These are phyloP conservation scores for Mimachlamys varia DNA, from an alignment of 2,888 invertebrate genomes.

Conservation along the genomic window DNA sequence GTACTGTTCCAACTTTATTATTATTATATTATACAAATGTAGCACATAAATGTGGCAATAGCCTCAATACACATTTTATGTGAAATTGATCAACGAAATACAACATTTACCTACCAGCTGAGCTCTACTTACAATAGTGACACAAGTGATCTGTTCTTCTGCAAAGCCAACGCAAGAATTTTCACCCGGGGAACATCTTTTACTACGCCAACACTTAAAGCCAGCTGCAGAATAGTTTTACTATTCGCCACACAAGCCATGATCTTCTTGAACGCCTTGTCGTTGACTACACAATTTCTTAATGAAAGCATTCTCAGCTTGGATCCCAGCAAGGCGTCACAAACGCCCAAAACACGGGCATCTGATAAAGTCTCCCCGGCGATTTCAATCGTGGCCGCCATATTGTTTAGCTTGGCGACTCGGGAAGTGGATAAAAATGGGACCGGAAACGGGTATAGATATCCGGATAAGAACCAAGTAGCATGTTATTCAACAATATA, in stretches of 20 bases:
- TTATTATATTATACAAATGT: no score
- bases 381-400: constrained; percentile 54
- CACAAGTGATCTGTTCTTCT: constrained; percentile 69
- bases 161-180: constrained; percentile 66
- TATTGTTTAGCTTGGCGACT: constrained; percentile 40
- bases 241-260: constrained; percentile 65
- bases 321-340: constrained; percentile 64
- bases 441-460: background rate
- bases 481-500: background rate
- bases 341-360: constrained; percentile 65
- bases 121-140: constrained; percentile 73
- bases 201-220: constrained; percentile 71
- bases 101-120: background rate
- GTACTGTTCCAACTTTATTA: no score
- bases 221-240: constrained; percentile 70
- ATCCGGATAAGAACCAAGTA: background rate
- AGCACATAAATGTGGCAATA: no score
- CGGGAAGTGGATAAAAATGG: constrained; percentile 11
- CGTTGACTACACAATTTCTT: constrained; percentile 69
- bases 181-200: constrained; percentile 63
- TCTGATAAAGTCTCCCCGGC: constrained; percentile 53
- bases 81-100: no score
- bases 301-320: constrained; percentile 68
- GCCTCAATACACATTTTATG: no score
- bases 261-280: constrained; percentile 67